Conservation (phyloP, 1,140 invertebrate genomes). For the Gyrodactylus bullatarudis region DNA sequence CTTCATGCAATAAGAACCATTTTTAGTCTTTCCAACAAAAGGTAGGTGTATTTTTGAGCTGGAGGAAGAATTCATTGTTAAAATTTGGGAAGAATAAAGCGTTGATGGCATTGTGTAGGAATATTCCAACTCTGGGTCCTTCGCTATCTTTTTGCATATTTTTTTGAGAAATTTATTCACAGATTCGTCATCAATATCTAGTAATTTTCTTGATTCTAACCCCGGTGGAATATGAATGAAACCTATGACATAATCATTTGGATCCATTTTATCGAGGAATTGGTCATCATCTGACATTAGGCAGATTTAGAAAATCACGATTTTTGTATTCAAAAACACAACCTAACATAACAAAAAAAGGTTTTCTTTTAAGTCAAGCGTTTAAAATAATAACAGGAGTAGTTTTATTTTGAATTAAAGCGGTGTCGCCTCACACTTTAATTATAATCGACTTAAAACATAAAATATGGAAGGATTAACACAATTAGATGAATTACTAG, state of each 20-base stretch:
- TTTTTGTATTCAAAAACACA: neutral
- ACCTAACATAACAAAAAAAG: neutral
- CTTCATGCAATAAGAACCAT: neutral
- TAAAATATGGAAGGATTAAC: neutral
- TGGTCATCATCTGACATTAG: no score
- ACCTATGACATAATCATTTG: neutral
- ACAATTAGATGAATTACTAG: neutral
- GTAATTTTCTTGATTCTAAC: neutral
- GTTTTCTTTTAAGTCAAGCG: neutral
- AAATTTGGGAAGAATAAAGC: neutral
- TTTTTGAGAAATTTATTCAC: neutral
- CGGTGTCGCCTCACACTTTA: neutral
- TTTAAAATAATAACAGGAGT: neutral
- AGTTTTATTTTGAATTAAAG: constrained; percentile 1
- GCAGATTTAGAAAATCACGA: neutral
- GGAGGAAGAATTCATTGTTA: neutral
- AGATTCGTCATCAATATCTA: neutral
- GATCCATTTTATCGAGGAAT: neutral
- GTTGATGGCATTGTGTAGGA: neutral
- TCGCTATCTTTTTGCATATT: neutral
- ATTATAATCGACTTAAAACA: neutral
- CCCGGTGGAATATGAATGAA: neutral
- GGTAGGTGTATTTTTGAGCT: neutral
- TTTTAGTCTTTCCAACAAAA: neutral
- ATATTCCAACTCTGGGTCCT: neutral